Evolutionary conservation across 2,797 vertebrate genomes (phyloP), one percentile per base, ranked within the genome.

Genomic region (Sciurus vulgaris): DNA sequence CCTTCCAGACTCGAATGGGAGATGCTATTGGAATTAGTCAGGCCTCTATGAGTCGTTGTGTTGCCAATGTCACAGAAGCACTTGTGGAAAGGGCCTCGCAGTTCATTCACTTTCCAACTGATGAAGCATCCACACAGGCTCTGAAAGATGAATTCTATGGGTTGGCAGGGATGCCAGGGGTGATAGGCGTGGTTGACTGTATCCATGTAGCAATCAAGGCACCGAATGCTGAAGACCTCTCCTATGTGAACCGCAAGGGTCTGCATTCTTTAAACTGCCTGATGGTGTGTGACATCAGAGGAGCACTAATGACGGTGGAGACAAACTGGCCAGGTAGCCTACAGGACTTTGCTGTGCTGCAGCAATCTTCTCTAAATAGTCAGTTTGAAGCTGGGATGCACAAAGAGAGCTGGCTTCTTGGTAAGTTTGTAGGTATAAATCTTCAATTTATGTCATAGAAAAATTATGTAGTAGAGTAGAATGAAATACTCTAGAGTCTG

Each of bases 11-110:
- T 7, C 99, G 99, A 10, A 99, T 99, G 99, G 99, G 99, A 61
- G 99, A 99, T 49, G 99, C 99, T 13, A 99, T 99, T 13, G 99
- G 99, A 63, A 99, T 99, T 97, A 99, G 99, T 96, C 99, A 99
- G 98, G 99, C 99, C 2, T 99, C 99, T 17, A 99, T 99, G 99
- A 99, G 99, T 35, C 99, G 99, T 93, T 99, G 99, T 30, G 99
- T 99, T 95, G 99, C 99, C 83, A 99, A 99, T 2, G 99, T 99
- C 95, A 99, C 99, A 0, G 99, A 99, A 96, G 99, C 99, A 1
- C 97, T 99, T 96, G 99, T 99, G 94, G 99, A 99, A 97, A 99
- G 99, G 97, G 99, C 99, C 11, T 97, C 99, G 0, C 99, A 99
- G 97, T 99, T 99, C 91, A 99, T 99, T 83, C 98, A 81, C 96